phyloP scores from a whole-genome alignment of 2,888 invertebrate species.

The Luperina testacea region DNA sequence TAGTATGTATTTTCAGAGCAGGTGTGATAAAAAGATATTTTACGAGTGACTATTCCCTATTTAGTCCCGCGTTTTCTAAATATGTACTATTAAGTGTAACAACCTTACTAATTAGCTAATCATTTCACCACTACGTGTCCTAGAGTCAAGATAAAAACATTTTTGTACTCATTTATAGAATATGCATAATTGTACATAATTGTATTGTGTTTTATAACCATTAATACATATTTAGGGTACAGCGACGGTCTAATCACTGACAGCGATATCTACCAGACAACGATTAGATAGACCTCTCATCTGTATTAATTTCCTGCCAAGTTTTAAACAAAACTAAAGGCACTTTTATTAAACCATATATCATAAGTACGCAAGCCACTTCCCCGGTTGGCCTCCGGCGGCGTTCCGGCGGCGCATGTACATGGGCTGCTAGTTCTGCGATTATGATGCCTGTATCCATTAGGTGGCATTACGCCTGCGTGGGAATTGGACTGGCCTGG shows the following conservation, averaged over 20 bases:
- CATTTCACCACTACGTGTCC: too few species aligned
- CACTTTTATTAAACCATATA: background rate
- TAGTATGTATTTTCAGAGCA: too few species aligned
- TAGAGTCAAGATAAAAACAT: background rate
- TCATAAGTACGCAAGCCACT: background rate
- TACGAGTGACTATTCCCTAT: background rate
- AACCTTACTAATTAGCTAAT: background rate
- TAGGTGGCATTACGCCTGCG: conserved; percentile 73
- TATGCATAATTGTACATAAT: background rate
- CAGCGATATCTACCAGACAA: too few species aligned
- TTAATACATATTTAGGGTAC: background rate
- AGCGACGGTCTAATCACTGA: too few species aligned
- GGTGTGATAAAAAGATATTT: too few species aligned
- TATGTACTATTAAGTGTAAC: background rate
- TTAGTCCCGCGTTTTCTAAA: background rate
- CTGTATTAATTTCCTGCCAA: background rate
- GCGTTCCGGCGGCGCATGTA: conserved; percentile 36
- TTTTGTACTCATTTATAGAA: too few species aligned
- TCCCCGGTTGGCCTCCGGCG: conserved; percentile 1
- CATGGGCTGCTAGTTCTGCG: conserved; percentile 53
- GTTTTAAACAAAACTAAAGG: background rate
- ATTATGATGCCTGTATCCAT: conserved; percentile 71
- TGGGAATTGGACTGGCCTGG: conserved; percentile 79
- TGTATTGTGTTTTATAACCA: too few species aligned
- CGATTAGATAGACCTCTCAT: background rate